phyloP scores from a whole-genome alignment of 1,140 invertebrate species.

The Drosophila triauraria region DNA sequence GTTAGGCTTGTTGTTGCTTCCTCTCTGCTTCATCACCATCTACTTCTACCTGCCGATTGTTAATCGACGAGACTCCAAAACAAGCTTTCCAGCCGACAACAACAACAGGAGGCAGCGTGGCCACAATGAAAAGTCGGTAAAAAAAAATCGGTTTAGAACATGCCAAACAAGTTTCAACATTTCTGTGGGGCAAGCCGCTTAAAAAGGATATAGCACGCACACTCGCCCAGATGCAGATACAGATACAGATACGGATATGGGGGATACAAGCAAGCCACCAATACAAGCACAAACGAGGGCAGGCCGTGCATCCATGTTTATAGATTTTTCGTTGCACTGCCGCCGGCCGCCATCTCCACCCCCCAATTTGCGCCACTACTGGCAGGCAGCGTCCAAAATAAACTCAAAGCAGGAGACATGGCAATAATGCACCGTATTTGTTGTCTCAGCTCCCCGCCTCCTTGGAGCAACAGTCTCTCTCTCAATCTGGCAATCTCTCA shows the following conservation, averaged over 20 bases:
- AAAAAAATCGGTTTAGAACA: constrained; percentile 76
- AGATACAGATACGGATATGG: constrained; percentile 7
- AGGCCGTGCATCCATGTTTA: constrained; percentile 63
- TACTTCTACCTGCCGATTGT: constrained; percentile 71
- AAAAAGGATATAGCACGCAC: constrained; percentile 70
- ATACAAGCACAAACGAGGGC: constrained; percentile 64
- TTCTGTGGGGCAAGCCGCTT: constrained; percentile 60
- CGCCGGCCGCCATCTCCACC: not conserved
- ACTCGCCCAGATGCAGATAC: constrained; percentile 1
- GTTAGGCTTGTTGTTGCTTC: constrained; percentile 41
- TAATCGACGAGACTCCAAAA: constrained; percentile 72
- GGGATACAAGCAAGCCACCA: constrained; percentile 10
- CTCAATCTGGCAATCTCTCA: constrained; percentile 38
- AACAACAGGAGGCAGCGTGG: constrained; percentile 25
- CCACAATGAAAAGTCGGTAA: constrained; percentile 61
- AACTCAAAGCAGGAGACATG: constrained; percentile 73
- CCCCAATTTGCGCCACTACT: constrained; percentile 1
- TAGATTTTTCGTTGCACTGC: constrained; percentile 68
- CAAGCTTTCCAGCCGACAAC: constrained; percentile 63
- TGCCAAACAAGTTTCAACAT: constrained; percentile 77
- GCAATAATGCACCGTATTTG: constrained; percentile 29
- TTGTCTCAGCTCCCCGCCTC: constrained; percentile 10
- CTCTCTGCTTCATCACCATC: constrained; percentile 15
- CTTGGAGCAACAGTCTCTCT: constrained; percentile 69
- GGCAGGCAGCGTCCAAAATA: constrained; percentile 59